Evolutionary conservation across 2,113 vertebrate genomes (phyloP).

Genomic region (Pogona vitticeps): DNA sequence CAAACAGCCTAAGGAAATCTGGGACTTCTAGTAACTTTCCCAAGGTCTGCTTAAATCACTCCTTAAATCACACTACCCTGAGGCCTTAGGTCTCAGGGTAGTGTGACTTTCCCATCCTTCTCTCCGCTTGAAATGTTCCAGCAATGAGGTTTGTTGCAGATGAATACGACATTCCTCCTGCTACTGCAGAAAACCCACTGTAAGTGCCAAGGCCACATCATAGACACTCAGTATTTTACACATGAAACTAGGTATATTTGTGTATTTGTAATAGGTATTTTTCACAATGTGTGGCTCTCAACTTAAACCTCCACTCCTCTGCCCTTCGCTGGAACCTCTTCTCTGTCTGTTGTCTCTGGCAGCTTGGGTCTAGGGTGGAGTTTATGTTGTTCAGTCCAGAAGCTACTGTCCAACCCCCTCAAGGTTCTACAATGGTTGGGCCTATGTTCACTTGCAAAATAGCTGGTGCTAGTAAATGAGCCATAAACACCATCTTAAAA

Average conservation of each 20-base stretch:
- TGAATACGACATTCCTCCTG: background rate
- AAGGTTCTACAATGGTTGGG: background rate
- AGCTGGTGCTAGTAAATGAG: background rate
- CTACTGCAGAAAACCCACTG: background rate
- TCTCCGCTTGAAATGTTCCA: background rate
- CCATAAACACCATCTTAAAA: background rate
- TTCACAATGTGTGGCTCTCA: too few species aligned
- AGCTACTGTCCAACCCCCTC: too few species aligned
- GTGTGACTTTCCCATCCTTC: background rate
- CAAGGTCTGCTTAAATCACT: too few species aligned
- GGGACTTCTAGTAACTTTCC: too few species aligned
- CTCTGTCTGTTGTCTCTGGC: background rate
- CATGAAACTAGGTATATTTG: background rate
- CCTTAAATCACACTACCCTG: too few species aligned
- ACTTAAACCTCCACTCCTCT: background rate
- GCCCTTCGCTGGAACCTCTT: background rate
- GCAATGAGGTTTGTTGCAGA: background rate
- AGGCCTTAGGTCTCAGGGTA: background rate
- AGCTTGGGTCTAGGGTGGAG: background rate
- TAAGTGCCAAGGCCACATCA: background rate
- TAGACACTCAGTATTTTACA: background rate
- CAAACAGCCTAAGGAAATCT: too few species aligned
- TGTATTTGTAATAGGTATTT: background rate
- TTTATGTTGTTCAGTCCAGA: too few species aligned
- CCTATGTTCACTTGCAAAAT: too few species aligned